phyloP scores from a whole-genome alignment of 2,888 invertebrate genomes.

The Eupeodes latifasciatus region DNA sequence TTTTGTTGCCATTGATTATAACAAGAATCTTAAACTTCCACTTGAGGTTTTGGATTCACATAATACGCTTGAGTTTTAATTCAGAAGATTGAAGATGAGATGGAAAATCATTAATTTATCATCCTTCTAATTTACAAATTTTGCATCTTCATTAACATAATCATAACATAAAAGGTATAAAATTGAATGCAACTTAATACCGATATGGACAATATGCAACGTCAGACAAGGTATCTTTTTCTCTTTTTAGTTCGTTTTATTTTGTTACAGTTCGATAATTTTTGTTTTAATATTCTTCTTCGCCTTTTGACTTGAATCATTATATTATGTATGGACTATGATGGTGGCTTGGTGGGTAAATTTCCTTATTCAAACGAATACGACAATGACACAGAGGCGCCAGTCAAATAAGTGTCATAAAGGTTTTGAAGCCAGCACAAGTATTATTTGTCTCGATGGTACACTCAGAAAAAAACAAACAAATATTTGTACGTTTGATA shows the following conservation, averaged over 20 bases:
- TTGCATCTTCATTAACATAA: neutral
- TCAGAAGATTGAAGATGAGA: neutral
- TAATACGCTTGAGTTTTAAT: neutral
- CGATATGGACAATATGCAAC: neutral
- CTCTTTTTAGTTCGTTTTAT: conserved; percentile 9
- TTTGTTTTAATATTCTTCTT: conserved; percentile 41
- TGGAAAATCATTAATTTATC: neutral
- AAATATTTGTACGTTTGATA: neutral
- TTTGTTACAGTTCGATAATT: conserved; percentile 43
- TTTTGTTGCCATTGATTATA: conserved; percentile 17
- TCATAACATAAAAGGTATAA: neutral
- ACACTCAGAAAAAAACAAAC: neutral
- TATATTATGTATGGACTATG: neutral
- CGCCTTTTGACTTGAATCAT: conserved; percentile 9
- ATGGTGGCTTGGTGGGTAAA: neutral
- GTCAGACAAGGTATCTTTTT: neutral
- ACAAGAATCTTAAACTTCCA: neutral
- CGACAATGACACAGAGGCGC: conserved; percentile 44
- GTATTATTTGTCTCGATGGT: conserved; percentile 15
- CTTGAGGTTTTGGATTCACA: neutral
- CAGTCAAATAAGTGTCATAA: conserved; percentile 48
- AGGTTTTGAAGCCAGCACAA: conserved; percentile 55
- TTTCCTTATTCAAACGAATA: conserved; percentile 16
- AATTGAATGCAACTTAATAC: neutral
- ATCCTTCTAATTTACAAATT: neutral